Evolutionary conservation across 2,797 vertebrate genomes (phyloP).

Genomic region (Paratrypauchen microcephalus): DNA sequence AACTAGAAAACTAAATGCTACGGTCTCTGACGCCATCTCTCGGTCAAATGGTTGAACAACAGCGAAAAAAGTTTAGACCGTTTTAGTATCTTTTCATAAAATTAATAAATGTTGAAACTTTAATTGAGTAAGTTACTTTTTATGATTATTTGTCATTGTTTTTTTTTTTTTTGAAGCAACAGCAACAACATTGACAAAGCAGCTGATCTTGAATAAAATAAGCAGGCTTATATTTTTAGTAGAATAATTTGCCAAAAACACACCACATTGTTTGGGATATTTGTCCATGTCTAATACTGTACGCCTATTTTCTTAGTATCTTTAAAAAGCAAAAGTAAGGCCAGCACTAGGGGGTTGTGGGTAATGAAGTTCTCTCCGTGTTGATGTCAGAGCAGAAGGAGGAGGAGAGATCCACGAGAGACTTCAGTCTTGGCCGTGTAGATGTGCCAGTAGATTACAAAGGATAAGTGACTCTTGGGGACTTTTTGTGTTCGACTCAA

Average conservation of each 20-base stretch:
- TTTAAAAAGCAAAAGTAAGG: not conserved
- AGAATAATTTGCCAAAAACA: not conserved
- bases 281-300: not conserved
- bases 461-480: constrained; percentile 33
- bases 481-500: constrained; percentile 30
- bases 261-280: not conserved
- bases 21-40: constrained; percentile 51
- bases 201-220: not conserved
- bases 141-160: not conserved
- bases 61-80: not conserved
- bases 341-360: constrained; percentile 61
- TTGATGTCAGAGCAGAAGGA: constrained; percentile 69
- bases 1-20: constrained; percentile 7
- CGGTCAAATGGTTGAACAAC: constrained; percentile 14
- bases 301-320: too few species aligned
- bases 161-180: not conserved
- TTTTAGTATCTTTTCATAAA: not conserved
- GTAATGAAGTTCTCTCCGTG: constrained; percentile 66
- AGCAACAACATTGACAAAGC: not conserved
- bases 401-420: constrained; percentile 56
- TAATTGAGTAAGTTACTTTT: not conserved
- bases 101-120: not conserved
- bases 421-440: constrained; percentile 48
- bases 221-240: not conserved
- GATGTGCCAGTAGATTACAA: constrained; percentile 31